Percentiles rank a stretch among this genome's conserved stretches.
Evolutionary conservation across 64 coral and sea anemone species (phyloP).

Genomic region (Hydrozoanthus tunicans): DNA sequence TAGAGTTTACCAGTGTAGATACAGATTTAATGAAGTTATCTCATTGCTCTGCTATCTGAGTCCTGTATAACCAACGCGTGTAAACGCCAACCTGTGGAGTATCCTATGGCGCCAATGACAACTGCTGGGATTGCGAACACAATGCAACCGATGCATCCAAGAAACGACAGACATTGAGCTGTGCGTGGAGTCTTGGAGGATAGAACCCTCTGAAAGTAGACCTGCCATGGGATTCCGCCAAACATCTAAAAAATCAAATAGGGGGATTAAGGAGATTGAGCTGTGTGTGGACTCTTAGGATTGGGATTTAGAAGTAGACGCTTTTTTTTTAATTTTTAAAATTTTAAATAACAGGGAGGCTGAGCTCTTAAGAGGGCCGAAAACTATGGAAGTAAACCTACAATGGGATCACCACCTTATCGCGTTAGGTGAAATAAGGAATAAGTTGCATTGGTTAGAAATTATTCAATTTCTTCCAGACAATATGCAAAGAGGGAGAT

Average conservation of each 20-base stretch:
- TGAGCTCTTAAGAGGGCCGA: no score
- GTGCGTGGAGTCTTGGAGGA: slow-evolving; percentile 12
- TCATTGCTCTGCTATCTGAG: neutral
- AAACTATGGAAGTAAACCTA: no score
- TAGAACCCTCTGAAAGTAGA: slow-evolving; percentile 35
- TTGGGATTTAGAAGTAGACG: no score
- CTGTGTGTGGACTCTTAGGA: no score
- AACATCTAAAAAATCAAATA: slow-evolving; percentile 3
- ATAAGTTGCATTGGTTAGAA: no score
- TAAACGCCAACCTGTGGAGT: slow-evolving; percentile 15
- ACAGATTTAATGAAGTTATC: neutral
- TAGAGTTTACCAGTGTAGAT: neutral
- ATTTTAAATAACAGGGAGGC: no score
- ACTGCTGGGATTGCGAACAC: slow-evolving; percentile 31
- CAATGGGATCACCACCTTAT: no score
- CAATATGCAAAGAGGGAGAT: no score
- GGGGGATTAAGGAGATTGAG: no score
- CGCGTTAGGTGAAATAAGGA: no score
- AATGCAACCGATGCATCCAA: slow-evolving; percentile 16
- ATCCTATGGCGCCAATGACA: slow-evolving; percentile 27
- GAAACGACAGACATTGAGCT: slow-evolving; percentile 21
- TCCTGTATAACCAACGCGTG: neutral
- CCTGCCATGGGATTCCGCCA: slow-evolving; percentile 33
- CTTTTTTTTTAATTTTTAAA: no score
- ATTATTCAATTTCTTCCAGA: no score